Evolutionary conservation across 2,888 invertebrate species (phyloP), one percentile per base, ranked within the genome.

Genomic region (Apotomis capreana): DNA sequence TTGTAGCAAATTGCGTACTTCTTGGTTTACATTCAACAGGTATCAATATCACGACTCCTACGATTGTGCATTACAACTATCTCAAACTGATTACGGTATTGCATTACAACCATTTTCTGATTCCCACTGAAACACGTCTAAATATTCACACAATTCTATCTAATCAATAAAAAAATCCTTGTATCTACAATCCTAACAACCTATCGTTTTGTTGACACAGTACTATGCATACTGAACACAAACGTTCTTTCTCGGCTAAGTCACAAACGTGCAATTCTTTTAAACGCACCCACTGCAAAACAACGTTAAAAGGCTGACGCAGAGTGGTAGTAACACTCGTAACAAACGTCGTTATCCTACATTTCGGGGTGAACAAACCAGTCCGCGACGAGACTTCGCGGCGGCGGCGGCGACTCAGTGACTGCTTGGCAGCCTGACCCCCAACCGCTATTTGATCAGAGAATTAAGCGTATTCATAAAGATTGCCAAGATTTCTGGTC

Each of bases 361-460:
- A 87, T 89, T 89, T 89, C 77, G 88, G 85, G 91, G 90, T 91
- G 89, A 85, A 89, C 87, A 90, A 88, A 90, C 90, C 85, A 78
- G 75, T 83, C 76, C 77, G 80, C 80, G 84, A 78, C 78, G 51
- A 46, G 79, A 77, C 86, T 86, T 78, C 87, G 86, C 85, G 88
- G 84, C 87, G 83, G 13, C 80, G 74, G 55, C 79, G 89, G 81
- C 87, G 84, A 80, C 86, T 79, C 80, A 44, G 63, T 54, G 72
- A 59, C 72, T 72, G 68, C 54, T 63, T 60, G 62, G 55, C 70
- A 6, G 40, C 40, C 6, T 40, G 40, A 6, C 86, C 83, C 79
- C 76, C 73, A 78, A 76, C 80, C 79, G 82, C 86, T 84, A 86
- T 83, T 83, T 80, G 84, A 85, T 86, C 84, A 84, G 81, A 82